Conservation (phyloP, 2,888 invertebrate genomes). For the Torymus tubicola region DNA sequence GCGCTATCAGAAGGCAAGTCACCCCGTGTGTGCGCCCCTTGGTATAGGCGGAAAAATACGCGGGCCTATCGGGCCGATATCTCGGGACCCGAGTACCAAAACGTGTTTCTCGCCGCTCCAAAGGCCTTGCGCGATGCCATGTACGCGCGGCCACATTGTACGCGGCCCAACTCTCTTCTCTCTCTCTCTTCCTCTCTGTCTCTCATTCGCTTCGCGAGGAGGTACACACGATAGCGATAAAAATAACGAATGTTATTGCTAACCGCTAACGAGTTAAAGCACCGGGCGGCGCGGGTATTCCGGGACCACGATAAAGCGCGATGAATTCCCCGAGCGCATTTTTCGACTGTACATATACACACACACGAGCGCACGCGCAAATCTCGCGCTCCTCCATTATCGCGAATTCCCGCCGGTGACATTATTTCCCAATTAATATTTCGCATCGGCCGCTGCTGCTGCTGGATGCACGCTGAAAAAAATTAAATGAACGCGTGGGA, state of each 20-base stretch:
- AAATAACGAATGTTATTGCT: slow-evolving; percentile 75
- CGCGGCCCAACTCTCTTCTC: neutral
- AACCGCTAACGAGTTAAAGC: slow-evolving; percentile 73
- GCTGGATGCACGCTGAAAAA: slow-evolving; percentile 16
- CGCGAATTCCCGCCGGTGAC: slow-evolving; percentile 68
- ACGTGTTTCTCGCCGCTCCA: slow-evolving; percentile 73
- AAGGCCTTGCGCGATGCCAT: slow-evolving; percentile 64
- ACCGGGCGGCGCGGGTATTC: slow-evolving; percentile 66
- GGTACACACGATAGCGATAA: slow-evolving; percentile 69
- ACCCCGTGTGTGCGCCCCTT: neutral
- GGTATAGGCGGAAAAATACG: slow-evolving; percentile 15
- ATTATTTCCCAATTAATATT: slow-evolving; percentile 70
- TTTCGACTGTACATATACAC: slow-evolving; percentile 34
- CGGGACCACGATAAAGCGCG: slow-evolving; percentile 64
- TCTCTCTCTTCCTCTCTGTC: too few relatives aligned
- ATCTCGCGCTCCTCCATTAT: slow-evolving; percentile 62
- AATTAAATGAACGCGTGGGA: slow-evolving; percentile 17
- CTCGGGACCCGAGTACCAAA: slow-evolving; percentile 73
- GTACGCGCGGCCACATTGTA: neutral
- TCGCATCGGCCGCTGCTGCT: slow-evolving; percentile 41
- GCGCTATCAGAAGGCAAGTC: neutral
- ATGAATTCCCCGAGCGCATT: slow-evolving; percentile 46
- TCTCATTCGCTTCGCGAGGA: neutral
- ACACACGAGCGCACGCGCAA: slow-evolving; percentile 35
- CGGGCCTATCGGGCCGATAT: slow-evolving; percentile 63